Evolutionary conservation across 2,113 vertebrate species (phyloP).

Genomic region (Bubo blakistoni): DNA sequence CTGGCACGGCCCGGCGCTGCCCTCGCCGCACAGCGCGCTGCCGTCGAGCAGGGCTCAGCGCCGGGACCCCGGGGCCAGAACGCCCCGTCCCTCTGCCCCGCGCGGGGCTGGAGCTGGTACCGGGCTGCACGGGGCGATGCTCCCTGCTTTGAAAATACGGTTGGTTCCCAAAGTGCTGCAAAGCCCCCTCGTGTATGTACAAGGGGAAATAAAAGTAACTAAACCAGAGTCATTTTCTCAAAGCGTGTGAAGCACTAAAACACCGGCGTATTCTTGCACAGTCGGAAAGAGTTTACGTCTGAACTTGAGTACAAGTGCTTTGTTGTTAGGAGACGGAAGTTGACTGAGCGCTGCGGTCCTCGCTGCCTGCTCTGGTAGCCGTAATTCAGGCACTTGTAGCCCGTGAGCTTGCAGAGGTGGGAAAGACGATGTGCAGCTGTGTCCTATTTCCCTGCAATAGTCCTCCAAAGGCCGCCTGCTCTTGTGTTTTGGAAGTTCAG

Average conservation of each 20-base stretch:
- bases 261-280: neutral
- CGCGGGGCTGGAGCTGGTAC: neutral
- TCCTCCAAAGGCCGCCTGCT: neutral
- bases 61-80: no score
- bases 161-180: neutral
- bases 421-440: neutral
- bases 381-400: neutral
- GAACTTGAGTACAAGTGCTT: neutral
- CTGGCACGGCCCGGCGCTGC: neutral
- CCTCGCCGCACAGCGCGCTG: neutral
- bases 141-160: fast-evolving
- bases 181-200: fast-evolving
- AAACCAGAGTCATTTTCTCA: neutral
- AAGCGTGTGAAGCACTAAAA: neutral
- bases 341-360: fast-evolving
- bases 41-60: neutral
- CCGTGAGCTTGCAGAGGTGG: neutral
- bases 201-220: neutral
- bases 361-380: neutral
- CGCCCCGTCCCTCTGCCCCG: neutral
- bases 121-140: fast-evolving
- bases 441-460: neutral
- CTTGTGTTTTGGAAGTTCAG: neutral
- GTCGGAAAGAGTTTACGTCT: neutral
- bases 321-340: neutral